Percentiles rank a stretch among this genome's conserved stretches.
Evolutionary conservation across 92 coral and sea anemone genomes (phyloP).

Genomic region (Palythoa heliodiscus): DNA sequence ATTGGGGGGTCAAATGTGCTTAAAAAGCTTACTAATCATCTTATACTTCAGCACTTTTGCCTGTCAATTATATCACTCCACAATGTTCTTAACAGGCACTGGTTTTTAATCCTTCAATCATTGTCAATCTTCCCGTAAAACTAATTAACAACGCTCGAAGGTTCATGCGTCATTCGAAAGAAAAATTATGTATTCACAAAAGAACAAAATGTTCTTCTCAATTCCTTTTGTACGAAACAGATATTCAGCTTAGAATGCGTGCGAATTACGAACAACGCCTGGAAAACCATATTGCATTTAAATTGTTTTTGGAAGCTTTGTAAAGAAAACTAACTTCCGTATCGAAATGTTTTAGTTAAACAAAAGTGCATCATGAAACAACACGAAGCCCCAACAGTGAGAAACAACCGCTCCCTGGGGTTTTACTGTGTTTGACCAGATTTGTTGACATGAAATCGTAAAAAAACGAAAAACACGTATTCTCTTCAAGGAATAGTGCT

Average conservation of each 20-base stretch:
- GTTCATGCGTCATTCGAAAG: constrained; percentile 31
- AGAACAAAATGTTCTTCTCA: too few species aligned
- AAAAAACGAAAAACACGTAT: neutral
- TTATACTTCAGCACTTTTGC: constrained; percentile 38
- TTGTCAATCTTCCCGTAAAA: constrained; percentile 4
- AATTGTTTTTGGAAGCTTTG: constrained; percentile 19
- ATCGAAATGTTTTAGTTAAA: constrained; percentile 15
- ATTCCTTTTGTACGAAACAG: too few species aligned
- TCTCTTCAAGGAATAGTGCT: neutral
- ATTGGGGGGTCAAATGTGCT: constrained; percentile 16
- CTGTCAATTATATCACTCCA: constrained; percentile 39
- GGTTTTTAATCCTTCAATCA: constrained; percentile 23
- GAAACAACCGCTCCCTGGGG: neutral
- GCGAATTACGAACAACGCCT: constrained; percentile 3
- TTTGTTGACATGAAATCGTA: constrained; percentile 1
- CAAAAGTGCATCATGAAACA: constrained; percentile 15
- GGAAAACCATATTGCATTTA: neutral
- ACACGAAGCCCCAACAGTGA: neutral
- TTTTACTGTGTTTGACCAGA: neutral
- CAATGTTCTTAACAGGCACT: constrained; percentile 26
- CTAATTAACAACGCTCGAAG: constrained; percentile 30
- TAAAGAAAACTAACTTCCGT: constrained; percentile 19
- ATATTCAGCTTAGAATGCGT: neutral
- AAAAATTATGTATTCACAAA: neutral
- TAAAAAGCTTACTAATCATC: constrained; percentile 26